These are phyloP conservation scores for Threskiornis aethiopicus DNA, from an alignment of 2,797 vertebrate species.

Conservation along the genomic window DNA sequence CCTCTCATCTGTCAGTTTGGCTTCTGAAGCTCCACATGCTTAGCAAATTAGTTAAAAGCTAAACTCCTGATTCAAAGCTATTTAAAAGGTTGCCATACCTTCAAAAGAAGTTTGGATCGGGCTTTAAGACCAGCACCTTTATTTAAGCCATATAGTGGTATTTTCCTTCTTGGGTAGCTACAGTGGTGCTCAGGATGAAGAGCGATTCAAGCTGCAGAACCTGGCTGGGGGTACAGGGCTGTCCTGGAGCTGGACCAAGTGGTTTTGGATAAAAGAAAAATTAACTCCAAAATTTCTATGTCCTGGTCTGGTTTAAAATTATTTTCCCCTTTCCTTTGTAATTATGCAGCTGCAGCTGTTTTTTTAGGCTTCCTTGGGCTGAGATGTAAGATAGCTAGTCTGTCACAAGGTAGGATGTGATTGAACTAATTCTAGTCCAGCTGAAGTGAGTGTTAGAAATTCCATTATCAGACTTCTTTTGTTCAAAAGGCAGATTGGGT, in stretches of 20 bases:
- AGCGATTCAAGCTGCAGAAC: neutral
- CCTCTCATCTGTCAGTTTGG: neutral
- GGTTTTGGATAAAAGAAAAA: neutral
- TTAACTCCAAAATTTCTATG: neutral
- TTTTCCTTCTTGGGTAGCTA: neutral
- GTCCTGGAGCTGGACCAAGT: neutral
- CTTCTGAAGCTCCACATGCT: neutral
- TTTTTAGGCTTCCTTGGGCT: neutral
- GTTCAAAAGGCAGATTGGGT: neutral
- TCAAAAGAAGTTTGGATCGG: neutral
- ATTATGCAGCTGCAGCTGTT: neutral
- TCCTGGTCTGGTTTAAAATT: neutral
- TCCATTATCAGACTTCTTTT: neutral
- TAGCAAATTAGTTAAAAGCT: neutral
- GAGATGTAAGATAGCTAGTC: neutral
- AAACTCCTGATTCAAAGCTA: neutral
- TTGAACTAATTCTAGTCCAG: neutral
- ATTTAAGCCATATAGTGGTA: neutral
- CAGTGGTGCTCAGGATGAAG: neutral
- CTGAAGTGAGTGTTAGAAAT: neutral
- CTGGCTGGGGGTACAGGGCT: neutral
- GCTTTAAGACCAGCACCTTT: neutral
- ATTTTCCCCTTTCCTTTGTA: neutral
- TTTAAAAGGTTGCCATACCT: neutral
- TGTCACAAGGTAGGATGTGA: neutral